Evolutionary conservation across 92 coral and sea anemone species (phyloP).

Genomic region (Paragorgia papillata): DNA sequence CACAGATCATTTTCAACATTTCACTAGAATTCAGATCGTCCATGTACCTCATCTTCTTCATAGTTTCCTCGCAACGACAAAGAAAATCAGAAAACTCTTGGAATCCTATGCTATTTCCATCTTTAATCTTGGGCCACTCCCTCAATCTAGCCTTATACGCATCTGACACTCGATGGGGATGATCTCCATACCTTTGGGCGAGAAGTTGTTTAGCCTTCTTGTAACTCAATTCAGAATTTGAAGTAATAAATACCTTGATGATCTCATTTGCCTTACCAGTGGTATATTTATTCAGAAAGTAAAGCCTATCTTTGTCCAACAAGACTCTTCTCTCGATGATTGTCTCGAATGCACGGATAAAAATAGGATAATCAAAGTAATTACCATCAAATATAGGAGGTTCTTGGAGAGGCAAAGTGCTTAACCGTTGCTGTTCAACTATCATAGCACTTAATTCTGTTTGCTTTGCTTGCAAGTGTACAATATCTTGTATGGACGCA

Average conservation of each 20-base stretch:
- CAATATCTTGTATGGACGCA: background rate
- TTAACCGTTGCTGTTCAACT: constrained; percentile 38
- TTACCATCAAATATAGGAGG: constrained; percentile 40
- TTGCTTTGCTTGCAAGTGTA: constrained; percentile 23
- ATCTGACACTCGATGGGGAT: constrained; percentile 32
- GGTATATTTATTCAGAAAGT: constrained; percentile 50
- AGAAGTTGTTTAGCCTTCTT: constrained; percentile 9
- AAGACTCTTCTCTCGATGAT: constrained; percentile 30
- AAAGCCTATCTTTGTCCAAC: constrained; percentile 41
- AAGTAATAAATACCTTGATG: constrained; percentile 46
- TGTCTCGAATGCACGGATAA: constrained; percentile 43
- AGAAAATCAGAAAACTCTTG: constrained; percentile 46
- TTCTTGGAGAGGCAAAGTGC: constrained; percentile 53
- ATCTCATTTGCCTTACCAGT: constrained; percentile 53
- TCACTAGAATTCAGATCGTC: constrained; percentile 39
- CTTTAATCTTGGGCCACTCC: constrained; percentile 40
- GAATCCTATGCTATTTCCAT: constrained; percentile 44
- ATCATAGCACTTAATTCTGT: constrained; percentile 51
- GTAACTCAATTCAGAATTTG: constrained; percentile 18
- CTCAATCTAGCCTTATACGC: constrained; percentile 33
- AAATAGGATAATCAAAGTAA: constrained; percentile 48
- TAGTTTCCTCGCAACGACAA: constrained; percentile 38
- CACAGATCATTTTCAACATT: constrained; percentile 19
- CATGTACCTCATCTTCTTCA: constrained; percentile 38
- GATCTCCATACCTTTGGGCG: constrained; percentile 37